Evolutionary conservation across 2,113 vertebrate species (phyloP).

Genomic region (Dermatemys mawii): DNA sequence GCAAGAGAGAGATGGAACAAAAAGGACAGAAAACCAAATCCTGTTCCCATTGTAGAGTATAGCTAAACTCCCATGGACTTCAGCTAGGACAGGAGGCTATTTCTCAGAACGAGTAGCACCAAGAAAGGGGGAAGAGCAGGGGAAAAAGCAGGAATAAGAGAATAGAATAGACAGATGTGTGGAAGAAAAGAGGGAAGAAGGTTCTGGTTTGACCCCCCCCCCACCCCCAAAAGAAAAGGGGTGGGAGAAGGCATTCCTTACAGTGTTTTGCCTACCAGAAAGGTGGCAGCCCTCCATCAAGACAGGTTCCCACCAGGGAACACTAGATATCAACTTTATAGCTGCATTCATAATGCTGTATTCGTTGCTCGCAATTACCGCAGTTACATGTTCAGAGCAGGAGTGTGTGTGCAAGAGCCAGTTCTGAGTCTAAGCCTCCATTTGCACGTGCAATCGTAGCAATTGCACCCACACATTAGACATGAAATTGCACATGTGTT

Average conservation of each 20-base stretch:
- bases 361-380: rapidly evolving
- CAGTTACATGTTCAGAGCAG: neutral
- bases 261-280: neutral
- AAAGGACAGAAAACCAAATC: neutral
- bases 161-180: neutral
- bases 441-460: neutral
- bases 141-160: neutral
- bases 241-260: too few species aligned
- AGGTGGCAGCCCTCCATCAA: neutral
- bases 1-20: neutral
- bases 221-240: too few species aligned
- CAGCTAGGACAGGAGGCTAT: neutral
- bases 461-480: neutral
- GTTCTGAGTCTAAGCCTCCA: neutral
- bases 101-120: neutral
- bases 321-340: neutral
- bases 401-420: neutral
- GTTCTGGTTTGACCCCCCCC: too few species aligned
- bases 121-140: rapidly evolving
- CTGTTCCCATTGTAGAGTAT: neutral
- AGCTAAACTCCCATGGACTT: rapidly evolving
- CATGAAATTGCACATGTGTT: rapidly evolving
- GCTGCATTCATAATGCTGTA: rapidly evolving
- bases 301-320: rapidly evolving
- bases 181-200: neutral